Percentiles rank a stretch among this genome's conserved stretches.
Conservation (phyloP, 2,113 vertebrate genomes). For the pig (Sus scrofa) region DNA sequence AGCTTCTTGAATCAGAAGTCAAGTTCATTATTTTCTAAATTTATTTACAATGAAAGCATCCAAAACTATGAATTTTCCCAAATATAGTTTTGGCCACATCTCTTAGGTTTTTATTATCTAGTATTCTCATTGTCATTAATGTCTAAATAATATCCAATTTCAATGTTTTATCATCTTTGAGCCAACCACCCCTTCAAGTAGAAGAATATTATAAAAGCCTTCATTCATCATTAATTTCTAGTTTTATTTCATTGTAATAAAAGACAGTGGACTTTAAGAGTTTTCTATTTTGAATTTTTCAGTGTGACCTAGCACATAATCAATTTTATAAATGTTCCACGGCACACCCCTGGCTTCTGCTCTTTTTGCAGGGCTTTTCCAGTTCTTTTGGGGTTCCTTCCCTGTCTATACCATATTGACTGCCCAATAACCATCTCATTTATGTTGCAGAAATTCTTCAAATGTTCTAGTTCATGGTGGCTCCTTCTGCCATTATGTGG, state of each 20-base stretch:
- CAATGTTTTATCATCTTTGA: conserved; percentile 17
- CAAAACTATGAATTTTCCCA: not conserved
- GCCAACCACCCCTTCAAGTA: conserved; percentile 3
- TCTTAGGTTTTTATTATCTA: not conserved
- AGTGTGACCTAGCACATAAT: not conserved
- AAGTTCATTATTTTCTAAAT: conserved; percentile 16
- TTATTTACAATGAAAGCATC: conserved; percentile 26
- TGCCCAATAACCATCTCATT: not conserved
- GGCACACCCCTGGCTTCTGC: not conserved
- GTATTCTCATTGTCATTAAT: conserved; percentile 6
- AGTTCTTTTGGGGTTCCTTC: not conserved
- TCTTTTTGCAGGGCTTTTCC: not conserved
- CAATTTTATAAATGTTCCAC: not conserved
- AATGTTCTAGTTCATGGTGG: not conserved
- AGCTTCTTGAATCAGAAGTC: conserved; percentile 11
- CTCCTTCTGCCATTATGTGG: not conserved
- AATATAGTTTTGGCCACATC: not conserved
- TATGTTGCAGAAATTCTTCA: not conserved
- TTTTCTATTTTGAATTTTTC: conserved; percentile 8
- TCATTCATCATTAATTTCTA: conserved; percentile 36
- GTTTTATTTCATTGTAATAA: not conserved
- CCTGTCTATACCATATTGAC: not conserved
- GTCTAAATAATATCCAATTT: conserved; percentile 23
- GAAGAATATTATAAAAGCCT: not conserved
- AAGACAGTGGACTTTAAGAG: not conserved